Percentiles rank a stretch among this genome's conserved stretches.
These are phyloP conservation scores for Drosophila nr. medialis DNA, from an alignment of 2,888 invertebrate species.

Conservation along the genomic window DNA sequence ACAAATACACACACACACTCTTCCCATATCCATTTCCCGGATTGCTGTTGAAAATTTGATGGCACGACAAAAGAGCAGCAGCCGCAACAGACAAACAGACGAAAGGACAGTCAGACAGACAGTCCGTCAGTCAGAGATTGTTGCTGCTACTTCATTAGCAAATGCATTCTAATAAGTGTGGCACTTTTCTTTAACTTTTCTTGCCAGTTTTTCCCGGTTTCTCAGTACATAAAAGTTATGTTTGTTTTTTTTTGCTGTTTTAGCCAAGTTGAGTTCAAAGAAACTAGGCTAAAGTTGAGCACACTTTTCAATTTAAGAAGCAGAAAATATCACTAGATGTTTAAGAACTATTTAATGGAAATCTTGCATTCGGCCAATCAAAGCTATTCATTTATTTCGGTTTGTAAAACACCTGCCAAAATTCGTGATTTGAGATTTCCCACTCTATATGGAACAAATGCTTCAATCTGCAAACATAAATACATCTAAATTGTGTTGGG, in stretches of 20 bases:
- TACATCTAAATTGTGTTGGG: not conserved
- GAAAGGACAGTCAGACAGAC: conserved; percentile 9
- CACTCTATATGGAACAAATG: not conserved
- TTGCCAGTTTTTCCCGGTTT: conserved; percentile 1
- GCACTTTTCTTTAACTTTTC: conserved; percentile 12
- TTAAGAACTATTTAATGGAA: not conserved
- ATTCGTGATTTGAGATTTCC: too few species aligned
- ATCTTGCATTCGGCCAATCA: not conserved
- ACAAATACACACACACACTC: not conserved
- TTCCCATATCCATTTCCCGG: conserved; percentile 31
- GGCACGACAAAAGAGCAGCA: conserved; percentile 61
- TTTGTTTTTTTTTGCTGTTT: not conserved
- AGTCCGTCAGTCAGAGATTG: conserved; percentile 1
- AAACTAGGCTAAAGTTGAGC: conserved; percentile 26
- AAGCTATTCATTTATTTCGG: not conserved
- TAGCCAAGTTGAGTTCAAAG: conserved; percentile 5
- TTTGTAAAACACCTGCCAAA: too few species aligned
- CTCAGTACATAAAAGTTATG: conserved; percentile 4
- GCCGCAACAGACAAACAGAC: conserved; percentile 41
- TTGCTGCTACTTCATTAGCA: conserved; percentile 57
- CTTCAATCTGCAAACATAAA: not conserved
- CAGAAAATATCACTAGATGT: not conserved
- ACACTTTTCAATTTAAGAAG: not conserved
- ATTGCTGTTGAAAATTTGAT: conserved; percentile 62
- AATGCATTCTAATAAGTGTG: conserved; percentile 65